Percentiles rank a stretch among this genome's conserved stretches.
Evolutionary conservation across 1,140 invertebrate genomes (phyloP).

Genomic region (Thaumatotibia leucotreta): DNA sequence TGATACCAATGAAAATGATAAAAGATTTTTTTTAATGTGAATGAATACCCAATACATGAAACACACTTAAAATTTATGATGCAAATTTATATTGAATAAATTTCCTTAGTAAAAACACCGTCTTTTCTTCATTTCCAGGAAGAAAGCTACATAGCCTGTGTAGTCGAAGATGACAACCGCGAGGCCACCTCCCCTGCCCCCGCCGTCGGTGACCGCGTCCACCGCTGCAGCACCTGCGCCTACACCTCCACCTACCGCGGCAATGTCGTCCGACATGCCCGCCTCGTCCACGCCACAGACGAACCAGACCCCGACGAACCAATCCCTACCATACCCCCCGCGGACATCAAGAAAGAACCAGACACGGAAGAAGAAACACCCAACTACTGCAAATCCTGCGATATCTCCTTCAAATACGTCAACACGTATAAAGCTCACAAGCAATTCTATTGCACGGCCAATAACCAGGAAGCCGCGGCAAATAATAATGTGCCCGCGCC

Average conservation of each 20-base stretch:
- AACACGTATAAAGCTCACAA: slow-evolving; percentile 96
- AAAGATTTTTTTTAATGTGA: no score
- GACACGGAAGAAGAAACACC: slow-evolving; percentile 73
- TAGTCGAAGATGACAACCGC: slow-evolving; percentile 86
- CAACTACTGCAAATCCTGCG: slow-evolving; percentile 95
- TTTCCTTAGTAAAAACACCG: no score
- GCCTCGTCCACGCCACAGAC: slow-evolving; percentile 78
- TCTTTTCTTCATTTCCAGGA: no score
- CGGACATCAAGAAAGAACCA: slow-evolving; percentile 74
- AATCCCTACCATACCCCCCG: slow-evolving; percentile 26
- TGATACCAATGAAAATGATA: no score
- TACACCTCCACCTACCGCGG: slow-evolving; percentile 87
- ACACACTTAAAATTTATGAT: no score
- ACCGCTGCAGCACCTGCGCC: slow-evolving; percentile 83
- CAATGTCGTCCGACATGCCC: slow-evolving; percentile 83
- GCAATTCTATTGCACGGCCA: slow-evolving; percentile 95
- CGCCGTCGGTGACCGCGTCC: slow-evolving; percentile 73
- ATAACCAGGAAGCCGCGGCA: slow-evolving; percentile 78
- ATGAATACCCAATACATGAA: no score
- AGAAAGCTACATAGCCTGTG: slow-evolving; percentile 93
- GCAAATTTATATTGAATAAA: no score
- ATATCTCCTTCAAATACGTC: slow-evolving; percentile 95
- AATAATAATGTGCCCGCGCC: slow-evolving; percentile 59
- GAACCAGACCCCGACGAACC: slow-evolving; percentile 73
- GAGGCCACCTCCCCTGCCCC: slow-evolving; percentile 61